Conservation (phyloP, 1,140 invertebrate genomes). For the Teleogryllus occipitalis region DNA sequence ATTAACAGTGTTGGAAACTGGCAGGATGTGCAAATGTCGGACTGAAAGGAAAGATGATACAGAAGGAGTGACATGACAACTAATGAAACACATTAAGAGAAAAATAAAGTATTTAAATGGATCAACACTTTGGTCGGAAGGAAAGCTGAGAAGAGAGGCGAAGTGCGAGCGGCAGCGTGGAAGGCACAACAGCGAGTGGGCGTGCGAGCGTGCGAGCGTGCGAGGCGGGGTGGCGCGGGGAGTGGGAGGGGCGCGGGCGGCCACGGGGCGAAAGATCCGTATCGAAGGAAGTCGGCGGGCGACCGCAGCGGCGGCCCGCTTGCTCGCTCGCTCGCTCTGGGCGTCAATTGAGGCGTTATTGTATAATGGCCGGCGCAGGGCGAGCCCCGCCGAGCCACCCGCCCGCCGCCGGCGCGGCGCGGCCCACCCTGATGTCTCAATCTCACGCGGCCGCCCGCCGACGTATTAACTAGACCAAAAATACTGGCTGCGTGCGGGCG, state of each 20-base stretch:
- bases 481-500: too few species aligned
- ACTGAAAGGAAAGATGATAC: too few species aligned
- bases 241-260: neutral
- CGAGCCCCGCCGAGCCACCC: neutral
- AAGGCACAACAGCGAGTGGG: neutral
- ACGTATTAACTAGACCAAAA: too few species aligned
- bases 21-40: too few species aligned
- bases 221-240: neutral
- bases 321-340: neutral
- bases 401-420: too few species aligned
- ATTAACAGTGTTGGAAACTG: too few species aligned
- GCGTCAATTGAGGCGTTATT: slow-evolving; percentile 3
- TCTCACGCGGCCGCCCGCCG: neutral
- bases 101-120: too few species aligned
- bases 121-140: too few species aligned
- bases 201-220: neutral
- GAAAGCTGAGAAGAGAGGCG: too few species aligned
- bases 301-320: neutral
- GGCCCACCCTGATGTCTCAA: slow-evolving; percentile 2
- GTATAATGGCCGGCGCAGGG: neutral
- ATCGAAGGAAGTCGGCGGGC: neutral
- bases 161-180: neutral
- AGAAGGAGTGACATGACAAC: too few species aligned
- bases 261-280: neutral
- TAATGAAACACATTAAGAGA: too few species aligned